These are phyloP conservation scores for Ophiodon elongatus DNA, from an alignment of 2,113 vertebrate genomes.

Conservation along the genomic window DNA sequence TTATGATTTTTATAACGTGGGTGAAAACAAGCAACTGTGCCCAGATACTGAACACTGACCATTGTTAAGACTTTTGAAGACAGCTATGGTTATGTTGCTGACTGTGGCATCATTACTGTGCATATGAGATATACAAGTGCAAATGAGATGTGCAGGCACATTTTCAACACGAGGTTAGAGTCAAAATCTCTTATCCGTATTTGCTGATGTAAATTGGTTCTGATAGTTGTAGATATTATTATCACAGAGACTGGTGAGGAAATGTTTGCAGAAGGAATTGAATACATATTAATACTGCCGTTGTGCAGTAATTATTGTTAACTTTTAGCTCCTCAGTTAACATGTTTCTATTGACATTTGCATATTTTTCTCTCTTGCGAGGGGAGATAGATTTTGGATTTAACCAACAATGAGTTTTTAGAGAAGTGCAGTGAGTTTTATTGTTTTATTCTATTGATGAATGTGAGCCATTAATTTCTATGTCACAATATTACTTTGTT, in stretches of 20 bases:
- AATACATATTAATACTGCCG: background rate
- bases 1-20: background rate
- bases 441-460: background rate
- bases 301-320: background rate
- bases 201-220: background rate
- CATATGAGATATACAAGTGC: background rate
- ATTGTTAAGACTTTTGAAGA: background rate
- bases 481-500: background rate
- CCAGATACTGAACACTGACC: background rate
- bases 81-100: background rate
- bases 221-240: background rate
- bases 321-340: background rate
- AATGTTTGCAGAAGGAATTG: background rate
- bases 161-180: background rate
- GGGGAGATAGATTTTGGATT: background rate
- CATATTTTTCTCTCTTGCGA: background rate
- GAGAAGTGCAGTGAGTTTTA: background rate
- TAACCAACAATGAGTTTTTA: background rate
- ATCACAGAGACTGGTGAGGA: background rate
- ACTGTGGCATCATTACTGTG: background rate
- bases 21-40: constrained; percentile 10
- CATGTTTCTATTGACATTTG: background rate
- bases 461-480: no score
- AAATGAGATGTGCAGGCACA: constrained; percentile 9
- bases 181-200: background rate